Evolutionary conservation across 2,888 invertebrate genomes (phyloP).

Genomic region (Tetragnatha montana): DNA sequence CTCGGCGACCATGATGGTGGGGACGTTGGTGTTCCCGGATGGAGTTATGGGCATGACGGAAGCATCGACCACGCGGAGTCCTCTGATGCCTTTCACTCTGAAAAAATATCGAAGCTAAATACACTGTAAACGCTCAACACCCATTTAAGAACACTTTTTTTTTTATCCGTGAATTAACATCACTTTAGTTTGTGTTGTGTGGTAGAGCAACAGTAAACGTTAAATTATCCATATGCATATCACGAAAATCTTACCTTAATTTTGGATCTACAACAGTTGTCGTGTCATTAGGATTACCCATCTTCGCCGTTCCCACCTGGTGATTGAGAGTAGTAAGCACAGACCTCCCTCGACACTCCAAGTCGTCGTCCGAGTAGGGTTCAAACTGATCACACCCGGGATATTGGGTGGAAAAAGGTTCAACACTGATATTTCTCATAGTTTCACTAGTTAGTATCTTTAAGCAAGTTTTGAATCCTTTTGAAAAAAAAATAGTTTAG

Average conservation of each 20-base stretch:
- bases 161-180: no score
- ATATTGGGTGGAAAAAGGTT: not conserved
- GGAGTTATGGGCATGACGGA: conserved; percentile 4
- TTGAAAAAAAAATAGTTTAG: not conserved
- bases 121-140: no score
- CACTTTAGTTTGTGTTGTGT: no score
- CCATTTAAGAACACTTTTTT: no score
- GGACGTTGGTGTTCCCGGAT: conserved; percentile 13
- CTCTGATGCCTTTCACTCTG: conserved; percentile 17
- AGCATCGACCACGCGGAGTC: conserved; percentile 15
- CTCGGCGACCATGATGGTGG: conserved; percentile 22
- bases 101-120: not conserved
- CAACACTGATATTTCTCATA: not conserved
- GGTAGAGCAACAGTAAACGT: no score
- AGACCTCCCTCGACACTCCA: conserved; percentile 2
- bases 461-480: conserved; percentile 26
- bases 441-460: not conserved
- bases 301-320: conserved; percentile 23
- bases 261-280: conserved; percentile 35
- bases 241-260: conserved; percentile 7
- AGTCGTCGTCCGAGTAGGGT: not conserved
- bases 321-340: not conserved
- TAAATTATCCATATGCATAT: no score
- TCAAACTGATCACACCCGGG: conserved; percentile 12
- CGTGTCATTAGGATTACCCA: conserved; percentile 26